Evolutionary conservation across 2,888 invertebrate species (phyloP).

Genomic region (Eupeodes luniger): DNA sequence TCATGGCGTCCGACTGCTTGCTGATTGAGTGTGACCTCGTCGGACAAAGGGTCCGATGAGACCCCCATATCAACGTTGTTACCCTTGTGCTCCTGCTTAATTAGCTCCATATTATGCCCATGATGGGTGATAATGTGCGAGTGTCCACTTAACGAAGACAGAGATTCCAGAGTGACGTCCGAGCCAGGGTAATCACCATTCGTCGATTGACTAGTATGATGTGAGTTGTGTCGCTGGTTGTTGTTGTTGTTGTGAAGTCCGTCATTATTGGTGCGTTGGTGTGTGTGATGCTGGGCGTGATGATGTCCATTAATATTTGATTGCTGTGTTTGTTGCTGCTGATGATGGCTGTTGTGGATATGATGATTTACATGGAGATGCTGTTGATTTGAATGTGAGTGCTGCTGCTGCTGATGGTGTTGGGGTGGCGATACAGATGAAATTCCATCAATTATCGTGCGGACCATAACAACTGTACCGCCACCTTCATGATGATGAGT

Average conservation of each 20-base stretch:
- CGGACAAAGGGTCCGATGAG: constrained; percentile 79
- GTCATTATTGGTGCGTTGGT: constrained; percentile 39
- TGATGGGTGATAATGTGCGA: constrained; percentile 67
- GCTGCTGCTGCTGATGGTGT: constrained; percentile 75
- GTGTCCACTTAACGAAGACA: constrained; percentile 77
- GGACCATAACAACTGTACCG: constrained; percentile 82
- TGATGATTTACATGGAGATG: constrained; percentile 75
- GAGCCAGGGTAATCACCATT: constrained; percentile 79
- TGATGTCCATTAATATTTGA: constrained; percentile 61
- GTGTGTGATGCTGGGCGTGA: constrained; percentile 60
- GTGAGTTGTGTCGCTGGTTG: constrained; percentile 49
- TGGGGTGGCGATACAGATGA: constrained; percentile 68
- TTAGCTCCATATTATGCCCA: constrained; percentile 63
- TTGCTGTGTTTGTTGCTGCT: constrained; percentile 77
- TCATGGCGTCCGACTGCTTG: constrained; percentile 81
- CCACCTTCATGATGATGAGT: constrained; percentile 79
- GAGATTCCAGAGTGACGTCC: constrained; percentile 80
- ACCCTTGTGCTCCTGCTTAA: constrained; percentile 81
- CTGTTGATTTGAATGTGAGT: constrained; percentile 78
- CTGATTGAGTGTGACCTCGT: constrained; percentile 80
- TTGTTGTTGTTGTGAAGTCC: constrained; percentile 43
- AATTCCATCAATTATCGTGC: constrained; percentile 80
- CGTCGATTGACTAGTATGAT: constrained; percentile 49
- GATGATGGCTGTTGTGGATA: constrained; percentile 72
- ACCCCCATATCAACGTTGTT: constrained; percentile 56